Base-by-base conservation (phyloP, 2,113 vertebrate genomes). In the Pteronura brasiliensis region DNA sequence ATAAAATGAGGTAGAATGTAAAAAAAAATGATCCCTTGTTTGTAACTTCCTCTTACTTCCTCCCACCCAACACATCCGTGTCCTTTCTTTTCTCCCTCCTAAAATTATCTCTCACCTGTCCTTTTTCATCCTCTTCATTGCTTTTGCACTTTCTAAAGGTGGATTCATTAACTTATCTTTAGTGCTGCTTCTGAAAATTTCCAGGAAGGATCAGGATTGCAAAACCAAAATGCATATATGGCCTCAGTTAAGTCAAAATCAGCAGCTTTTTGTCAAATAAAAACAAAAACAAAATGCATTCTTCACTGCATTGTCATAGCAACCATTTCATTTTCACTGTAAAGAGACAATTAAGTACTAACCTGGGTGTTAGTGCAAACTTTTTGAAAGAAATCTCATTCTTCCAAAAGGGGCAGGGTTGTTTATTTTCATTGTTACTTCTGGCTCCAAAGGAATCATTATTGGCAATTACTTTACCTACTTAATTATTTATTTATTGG, bases 271-370 rank as follows among this genome's bases (percentile, higher is more conserved):
- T 95, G 42, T 88, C 2, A 49, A 76, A 76, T 76, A 61, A 71
- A 31, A 59, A 79, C 31, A 86, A 72, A 65, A 65, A 29, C n/a
- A 27, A 88, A 31, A 47, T n/a, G 27, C 76, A 92, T 18, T 44
- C 29, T 0, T 67, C 61, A 21, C 39, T 52, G 59, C 31, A 67
- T 93, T 83, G 92, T 71, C 87, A 95, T 93, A 44, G 79, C 82
- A 97, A 97, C 83, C 18, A 39, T 72, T 36, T 59, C 20, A n/a
- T 67, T 61, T 80, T 65, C 80, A 57, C 69, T 69, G 47, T 76
- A 25, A 83, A 84, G 49, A 93, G 86, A 95, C n/a, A 92, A 15
- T 71, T 63, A 90, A 61, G 21, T 92, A 61, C 27, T 93, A 88
- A 79, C 90, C 83, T 92, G 44, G 31, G 79, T 55, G 8, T 47